These are phyloP conservation scores for Lepidocolaptes lacrymiger DNA, from an alignment of 2,797 vertebrate genomes.

Conservation along the genomic window DNA sequence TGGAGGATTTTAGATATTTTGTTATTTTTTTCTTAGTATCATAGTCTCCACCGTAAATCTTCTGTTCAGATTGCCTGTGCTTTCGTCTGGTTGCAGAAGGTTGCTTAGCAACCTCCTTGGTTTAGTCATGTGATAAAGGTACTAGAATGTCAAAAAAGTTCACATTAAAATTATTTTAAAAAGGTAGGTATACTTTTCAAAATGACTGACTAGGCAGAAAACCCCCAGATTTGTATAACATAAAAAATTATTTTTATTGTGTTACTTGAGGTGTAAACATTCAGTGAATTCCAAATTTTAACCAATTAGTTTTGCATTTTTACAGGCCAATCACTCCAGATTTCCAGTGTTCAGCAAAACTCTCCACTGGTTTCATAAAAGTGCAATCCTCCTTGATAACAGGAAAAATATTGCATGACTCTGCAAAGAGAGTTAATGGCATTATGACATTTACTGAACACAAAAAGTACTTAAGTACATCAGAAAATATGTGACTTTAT, in stretches of 20 bases:
- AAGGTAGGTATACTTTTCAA: neutral
- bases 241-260: constrained; percentile 13
- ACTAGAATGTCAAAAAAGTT: constrained; percentile 54
- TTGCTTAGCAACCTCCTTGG: constrained; percentile 73
- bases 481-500: constrained; percentile 65
- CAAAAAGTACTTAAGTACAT: constrained; percentile 60
- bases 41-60: constrained; percentile 54
- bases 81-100: constrained; percentile 36
- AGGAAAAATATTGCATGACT: constrained; percentile 55
- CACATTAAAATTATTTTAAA: constrained; percentile 25
- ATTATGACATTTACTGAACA: constrained; percentile 74
- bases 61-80: constrained; percentile 24
- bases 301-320: neutral
- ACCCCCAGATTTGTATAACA: neutral
- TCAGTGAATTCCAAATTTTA: constrained; percentile 30
- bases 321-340: neutral
- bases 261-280: neutral
- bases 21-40: constrained; percentile 45
- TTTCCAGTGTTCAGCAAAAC: constrained; percentile 19
- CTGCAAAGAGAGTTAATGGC: constrained; percentile 64
- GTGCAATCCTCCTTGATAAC: neutral
- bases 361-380: neutral
- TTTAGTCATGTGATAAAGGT: constrained; percentile 67
- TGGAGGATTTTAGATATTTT: neutral
- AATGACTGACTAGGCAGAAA: neutral